Base-by-base conservation (phyloP, 2,113 vertebrate genomes). In the Carassius carassius region DNA sequence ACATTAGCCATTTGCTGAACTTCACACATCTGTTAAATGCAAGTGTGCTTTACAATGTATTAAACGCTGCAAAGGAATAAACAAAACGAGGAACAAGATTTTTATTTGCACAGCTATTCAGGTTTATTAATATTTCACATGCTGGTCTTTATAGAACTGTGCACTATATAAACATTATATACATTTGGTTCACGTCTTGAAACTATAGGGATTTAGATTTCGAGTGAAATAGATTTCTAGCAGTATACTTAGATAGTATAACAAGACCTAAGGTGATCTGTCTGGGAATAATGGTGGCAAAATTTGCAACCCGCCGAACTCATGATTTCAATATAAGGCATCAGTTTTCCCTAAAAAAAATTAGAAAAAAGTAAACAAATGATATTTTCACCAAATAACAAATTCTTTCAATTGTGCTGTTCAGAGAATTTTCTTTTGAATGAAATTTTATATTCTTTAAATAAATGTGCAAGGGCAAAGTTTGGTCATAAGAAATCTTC, bases 61-160 rank as follows among this genome's bases (percentile, higher is more conserved):
- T 47, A 47, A 3, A 47, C 11, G 16, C 16, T 69, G 32, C 10
- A 49, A 72, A 75, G 21, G 14, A 49, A 70, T 23, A 84, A 78
- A 86, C 65, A 81, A 89, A 56, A 65, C 56, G 84, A 51, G 81
- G 81, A 86, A 87, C 77, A 62, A 0, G 54, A 62, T 73, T 63
- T 86, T 67, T 80, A 88, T 92, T 90, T 79, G 81, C 82, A 90
- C 89, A 89, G 63, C 85, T 93, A 41, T 70, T 89, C 51, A 77
- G 84, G 87, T 95, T 94, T 94, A 93, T 94, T 95, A 23, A 91
- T 93, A 93, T 91, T 35, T 90, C 54, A 92, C 94, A 95, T 95
- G 93, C 93, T 86, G 86, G 90, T 60, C 81, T 86, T 88, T 81
- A 91, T 91, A 89, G 91, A 93, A 91, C 65, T 89, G 90, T 88